Conservation (phyloP, 2,113 vertebrate species). For the Amazona guildingii region DNA sequence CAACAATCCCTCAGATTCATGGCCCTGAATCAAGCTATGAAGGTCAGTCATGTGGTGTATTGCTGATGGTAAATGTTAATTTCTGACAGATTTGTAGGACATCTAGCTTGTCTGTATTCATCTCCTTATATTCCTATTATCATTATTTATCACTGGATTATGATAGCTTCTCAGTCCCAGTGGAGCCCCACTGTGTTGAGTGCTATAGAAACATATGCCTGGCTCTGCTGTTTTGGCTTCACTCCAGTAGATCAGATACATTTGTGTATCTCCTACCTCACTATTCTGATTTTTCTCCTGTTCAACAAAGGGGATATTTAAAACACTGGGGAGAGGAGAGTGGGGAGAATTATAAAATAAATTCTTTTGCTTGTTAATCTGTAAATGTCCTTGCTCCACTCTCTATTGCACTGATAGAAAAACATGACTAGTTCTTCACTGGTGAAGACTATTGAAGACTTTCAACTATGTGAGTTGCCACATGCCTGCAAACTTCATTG, state of each 20-base stretch:
- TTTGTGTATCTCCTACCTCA: background rate
- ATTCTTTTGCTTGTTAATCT: background rate
- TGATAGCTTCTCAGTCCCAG: background rate
- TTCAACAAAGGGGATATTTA: background rate
- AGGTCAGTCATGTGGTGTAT: background rate
- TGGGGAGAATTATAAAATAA: background rate
- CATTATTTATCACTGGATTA: slow-evolving; percentile 19
- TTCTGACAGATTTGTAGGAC: slow-evolving; percentile 12
- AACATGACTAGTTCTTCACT: background rate
- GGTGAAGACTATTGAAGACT: too few species aligned
- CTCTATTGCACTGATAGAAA: background rate
- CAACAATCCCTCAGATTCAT: background rate
- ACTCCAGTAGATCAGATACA: background rate
- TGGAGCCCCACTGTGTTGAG: background rate
- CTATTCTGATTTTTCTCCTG: background rate
- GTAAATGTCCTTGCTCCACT: background rate
- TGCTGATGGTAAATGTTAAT: slow-evolving; percentile 16
- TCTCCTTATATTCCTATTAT: slow-evolving; percentile 1
- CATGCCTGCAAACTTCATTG: background rate
- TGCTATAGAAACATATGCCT: background rate
- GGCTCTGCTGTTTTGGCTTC: slow-evolving; percentile 1
- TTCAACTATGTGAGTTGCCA: background rate
- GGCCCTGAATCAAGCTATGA: background rate
- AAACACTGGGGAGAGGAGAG: background rate
- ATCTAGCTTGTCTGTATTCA: background rate